A percentile compares a stretch with the other conserved stretches of the same genome.
Conservation (phyloP, 2,113 vertebrate species). For the Chaenocephalus aceratus region DNA sequence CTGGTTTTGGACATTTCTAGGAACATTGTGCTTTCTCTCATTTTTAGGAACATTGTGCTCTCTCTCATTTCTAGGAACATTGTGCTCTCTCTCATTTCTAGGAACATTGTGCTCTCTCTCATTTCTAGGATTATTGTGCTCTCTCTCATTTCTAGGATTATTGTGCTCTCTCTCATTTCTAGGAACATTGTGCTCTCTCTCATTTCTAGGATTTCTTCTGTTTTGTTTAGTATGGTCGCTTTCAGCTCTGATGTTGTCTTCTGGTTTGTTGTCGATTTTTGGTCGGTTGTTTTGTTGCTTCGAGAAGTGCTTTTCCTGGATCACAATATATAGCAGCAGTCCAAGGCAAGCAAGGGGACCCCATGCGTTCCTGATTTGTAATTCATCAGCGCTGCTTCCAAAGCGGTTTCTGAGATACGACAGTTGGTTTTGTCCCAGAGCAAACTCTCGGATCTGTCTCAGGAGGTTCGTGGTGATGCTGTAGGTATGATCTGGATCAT, state of each 20-base stretch:
- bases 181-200: constrained; percentile 4
- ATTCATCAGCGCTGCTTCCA: constrained; percentile 18
- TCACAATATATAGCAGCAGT: constrained; percentile 68
- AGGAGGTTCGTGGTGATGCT: constrained; percentile 52
- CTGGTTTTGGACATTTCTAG: background rate
- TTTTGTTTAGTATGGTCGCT: no score
- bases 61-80: background rate
- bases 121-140: no score
- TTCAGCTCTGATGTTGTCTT: background rate
- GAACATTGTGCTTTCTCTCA: no score
- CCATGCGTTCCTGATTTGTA: constrained; percentile 47
- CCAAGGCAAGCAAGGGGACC: constrained; percentile 60
- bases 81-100: background rate
- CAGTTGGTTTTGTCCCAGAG: constrained; percentile 24
- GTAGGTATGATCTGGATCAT: constrained; percentile 70
- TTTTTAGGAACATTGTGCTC: constrained; percentile 1
- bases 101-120: constrained; percentile 7
- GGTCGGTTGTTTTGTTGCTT: background rate
- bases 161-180: background rate
- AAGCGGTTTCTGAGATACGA: constrained; percentile 43
- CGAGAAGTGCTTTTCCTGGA: constrained; percentile 29
- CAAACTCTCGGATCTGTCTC: constrained; percentile 62
- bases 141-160: background rate
- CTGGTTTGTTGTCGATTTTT: no score
- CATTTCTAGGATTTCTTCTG: background rate